Percentiles rank a stretch among this genome's conserved stretches.
These are phyloP conservation scores for Sclerodermus sp. DNA, from an alignment of 2,888 invertebrate genomes.

Conservation along the genomic window DNA sequence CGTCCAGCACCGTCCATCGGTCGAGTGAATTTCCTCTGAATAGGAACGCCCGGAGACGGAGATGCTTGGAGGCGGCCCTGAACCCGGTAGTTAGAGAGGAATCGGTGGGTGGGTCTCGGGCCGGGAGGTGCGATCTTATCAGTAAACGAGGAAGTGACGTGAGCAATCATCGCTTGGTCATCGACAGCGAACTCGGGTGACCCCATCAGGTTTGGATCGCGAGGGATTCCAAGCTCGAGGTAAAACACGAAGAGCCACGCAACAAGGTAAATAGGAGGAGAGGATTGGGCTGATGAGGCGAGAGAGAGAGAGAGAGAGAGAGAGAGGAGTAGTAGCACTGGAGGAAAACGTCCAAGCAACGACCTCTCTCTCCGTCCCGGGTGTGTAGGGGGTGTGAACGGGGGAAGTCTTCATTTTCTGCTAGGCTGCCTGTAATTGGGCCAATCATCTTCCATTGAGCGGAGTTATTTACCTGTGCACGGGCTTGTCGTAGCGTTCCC, in stretches of 20 bases:
- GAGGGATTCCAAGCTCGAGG: constrained; percentile 20
- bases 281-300: not conserved
- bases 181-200: constrained; percentile 33
- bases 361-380: not conserved
- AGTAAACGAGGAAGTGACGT: constrained; percentile 40
- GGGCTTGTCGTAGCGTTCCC: too few species aligned
- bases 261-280: not conserved
- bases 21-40: too few species aligned
- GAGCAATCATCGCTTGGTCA: constrained; percentile 42
- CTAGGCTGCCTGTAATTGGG: constrained; percentile 47
- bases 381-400: not conserved
- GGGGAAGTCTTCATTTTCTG: constrained; percentile 41
- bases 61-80: too few species aligned
- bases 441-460: constrained; percentile 46
- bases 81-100: not conserved
- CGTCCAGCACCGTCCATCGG: too few species aligned
- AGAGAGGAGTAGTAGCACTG: too few species aligned
- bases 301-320: not conserved
- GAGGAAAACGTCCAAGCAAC: too few species aligned
- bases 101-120: constrained; percentile 21
- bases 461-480: constrained; percentile 25
- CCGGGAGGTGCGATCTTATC: constrained; percentile 38
- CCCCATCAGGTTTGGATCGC: constrained; percentile 33
- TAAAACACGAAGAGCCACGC: constrained; percentile 9
- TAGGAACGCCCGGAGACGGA: too few species aligned